Evolutionary conservation across 2,797 vertebrate species (phyloP).

Genomic region (Peromyscus eremicus): DNA sequence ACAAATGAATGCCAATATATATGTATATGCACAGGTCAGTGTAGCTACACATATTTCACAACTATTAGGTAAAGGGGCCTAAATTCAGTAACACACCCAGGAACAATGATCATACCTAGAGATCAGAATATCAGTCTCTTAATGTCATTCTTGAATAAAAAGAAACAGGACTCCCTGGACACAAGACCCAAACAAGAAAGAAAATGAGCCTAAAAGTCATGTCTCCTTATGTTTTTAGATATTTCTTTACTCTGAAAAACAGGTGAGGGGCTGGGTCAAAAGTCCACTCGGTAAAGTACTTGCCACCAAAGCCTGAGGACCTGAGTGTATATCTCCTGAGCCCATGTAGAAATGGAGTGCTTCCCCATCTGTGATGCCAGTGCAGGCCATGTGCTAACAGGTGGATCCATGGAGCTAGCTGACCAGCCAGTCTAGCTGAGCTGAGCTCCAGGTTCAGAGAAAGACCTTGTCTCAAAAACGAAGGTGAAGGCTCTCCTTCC

Average conservation of each 20-base stretch:
- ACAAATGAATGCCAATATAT: neutral
- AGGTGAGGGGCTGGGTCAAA: neutral
- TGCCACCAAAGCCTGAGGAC: neutral
- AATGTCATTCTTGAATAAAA: neutral
- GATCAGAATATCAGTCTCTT: neutral
- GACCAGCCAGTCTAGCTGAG: neutral
- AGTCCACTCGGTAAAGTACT: neutral
- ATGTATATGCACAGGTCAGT: neutral
- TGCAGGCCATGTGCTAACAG: neutral
- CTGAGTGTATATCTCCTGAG: neutral
- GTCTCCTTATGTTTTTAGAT: neutral
- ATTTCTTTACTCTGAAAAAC: neutral
- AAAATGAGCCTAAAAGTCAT: neutral
- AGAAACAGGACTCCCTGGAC: neutral
- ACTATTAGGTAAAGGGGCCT: neutral
- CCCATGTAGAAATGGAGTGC: neutral
- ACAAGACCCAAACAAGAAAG: neutral
- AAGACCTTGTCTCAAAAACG: neutral
- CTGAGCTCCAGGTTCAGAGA: neutral
- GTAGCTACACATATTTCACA: neutral
- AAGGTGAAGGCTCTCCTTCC: neutral
- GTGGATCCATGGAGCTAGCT: neutral
- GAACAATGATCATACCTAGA: neutral
- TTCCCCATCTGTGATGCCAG: neutral
- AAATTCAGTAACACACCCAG: neutral